These are phyloP conservation scores for Drosophila prostipennis DNA, from an alignment of 2,888 invertebrate species.

Conservation along the genomic window DNA sequence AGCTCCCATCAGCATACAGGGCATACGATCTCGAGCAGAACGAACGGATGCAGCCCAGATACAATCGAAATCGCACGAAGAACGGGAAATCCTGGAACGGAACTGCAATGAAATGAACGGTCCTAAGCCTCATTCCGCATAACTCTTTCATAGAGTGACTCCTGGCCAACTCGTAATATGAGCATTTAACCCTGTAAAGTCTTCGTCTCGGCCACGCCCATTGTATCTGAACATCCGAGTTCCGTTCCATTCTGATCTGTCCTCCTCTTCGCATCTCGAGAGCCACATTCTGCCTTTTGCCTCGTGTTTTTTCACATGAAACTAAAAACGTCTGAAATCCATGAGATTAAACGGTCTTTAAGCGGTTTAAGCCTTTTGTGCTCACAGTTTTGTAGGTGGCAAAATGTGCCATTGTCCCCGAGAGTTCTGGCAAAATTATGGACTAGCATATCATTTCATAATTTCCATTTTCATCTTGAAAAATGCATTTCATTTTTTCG, in stretches of 20 bases:
- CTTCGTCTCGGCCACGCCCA: constrained; percentile 46
- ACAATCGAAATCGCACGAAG: constrained; percentile 51
- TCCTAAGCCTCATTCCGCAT: constrained; percentile 52
- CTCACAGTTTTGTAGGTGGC: constrained; percentile 72
- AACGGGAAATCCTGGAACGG: constrained; percentile 32
- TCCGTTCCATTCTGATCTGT: constrained; percentile 2
- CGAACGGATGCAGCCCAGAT: constrained; percentile 61
- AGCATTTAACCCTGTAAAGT: constrained; percentile 70
- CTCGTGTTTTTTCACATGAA: constrained; percentile 57
- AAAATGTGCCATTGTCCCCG: constrained; percentile 55
- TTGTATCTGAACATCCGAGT: constrained; percentile 41
- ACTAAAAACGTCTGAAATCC: constrained; percentile 72
- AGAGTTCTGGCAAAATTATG: constrained; percentile 48
- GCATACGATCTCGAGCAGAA: neutral
- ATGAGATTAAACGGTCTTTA: constrained; percentile 69
- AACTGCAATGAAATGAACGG: constrained; percentile 20
- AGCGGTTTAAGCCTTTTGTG: constrained; percentile 78
- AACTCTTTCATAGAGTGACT: constrained; percentile 69
- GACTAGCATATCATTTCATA: constrained; percentile 62
- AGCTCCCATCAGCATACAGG: constrained; percentile 3
- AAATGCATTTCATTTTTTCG: constrained; percentile 3
- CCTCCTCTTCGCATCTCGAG: constrained; percentile 1
- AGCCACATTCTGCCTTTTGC: constrained; percentile 24
- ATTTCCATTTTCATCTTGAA: constrained; percentile 38
- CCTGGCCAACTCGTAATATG: constrained; percentile 71